Base-by-base conservation (phyloP, 30 jellyfish, hydroid and myxozoan species). In the Turritopsis dohrnii region DNA sequence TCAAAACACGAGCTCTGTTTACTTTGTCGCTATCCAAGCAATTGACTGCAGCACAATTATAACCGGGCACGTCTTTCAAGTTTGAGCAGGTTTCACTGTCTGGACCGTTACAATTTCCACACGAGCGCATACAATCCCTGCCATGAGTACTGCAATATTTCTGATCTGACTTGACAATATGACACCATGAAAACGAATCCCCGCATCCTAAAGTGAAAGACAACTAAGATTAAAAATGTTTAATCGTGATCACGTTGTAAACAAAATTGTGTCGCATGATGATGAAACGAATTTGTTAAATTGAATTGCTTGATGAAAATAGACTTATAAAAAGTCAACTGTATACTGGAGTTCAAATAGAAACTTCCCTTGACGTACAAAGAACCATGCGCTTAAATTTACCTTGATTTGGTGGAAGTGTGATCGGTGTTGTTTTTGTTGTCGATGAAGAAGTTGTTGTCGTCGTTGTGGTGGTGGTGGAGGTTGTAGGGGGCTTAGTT, bases 81-180 rank as follows among this genome's bases (percentile, higher is more conserved):
- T 69, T 69, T 69, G 30, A 69, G 77, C 77, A 69, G 31, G 30
- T 69, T 69, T 69, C 77, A 27, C 77, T 69, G 8, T 69, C 77
- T n/a, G 22, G 77, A 7, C 77, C 77, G 19, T 17, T 69, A 21
- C 77, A 69, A 0, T n/a, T n/a, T 0, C 22, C 22, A 69, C 77
- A 69, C 4, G 77, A n/a, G 77, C 77, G 77, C 9, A 23, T 23
- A 27, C 77, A 69, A 23, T n/a, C 16, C 17, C 19, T 69, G 30
- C 77, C 22, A 27, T 69, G 30, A 16, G 8, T n/a, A n/a, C 22
- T 21, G 22, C 77, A 69, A n/a, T n/a, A 27, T 19, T 69, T 69
- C 9, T 69, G 28, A 8, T 69, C 30, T n/a, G 30, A 69, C 19
- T 69, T 23, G 16, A 69, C 77, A 19, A 27, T n/a, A 21, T n/a